These are phyloP conservation scores for Microcebus murinus DNA, from an alignment of 2,113 vertebrate genomes.

Conservation along the genomic window DNA sequence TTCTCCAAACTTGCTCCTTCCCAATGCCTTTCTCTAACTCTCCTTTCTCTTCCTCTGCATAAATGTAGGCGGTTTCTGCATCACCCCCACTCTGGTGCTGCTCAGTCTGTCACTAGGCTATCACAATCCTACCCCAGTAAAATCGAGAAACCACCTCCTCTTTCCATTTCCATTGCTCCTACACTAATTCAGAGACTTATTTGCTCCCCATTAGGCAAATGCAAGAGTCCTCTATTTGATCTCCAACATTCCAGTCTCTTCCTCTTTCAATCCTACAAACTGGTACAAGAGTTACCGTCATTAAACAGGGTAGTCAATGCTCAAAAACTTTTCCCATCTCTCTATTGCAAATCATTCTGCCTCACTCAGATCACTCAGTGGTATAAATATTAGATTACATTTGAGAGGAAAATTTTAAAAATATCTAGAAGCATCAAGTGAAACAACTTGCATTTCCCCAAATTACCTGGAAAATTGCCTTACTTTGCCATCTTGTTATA, in stretches of 20 bases:
- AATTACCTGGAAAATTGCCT: conserved; percentile 55
- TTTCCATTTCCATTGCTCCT: conserved; percentile 14
- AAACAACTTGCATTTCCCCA: conserved; percentile 22
- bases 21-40: neutral
- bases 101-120: neutral
- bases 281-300: neutral
- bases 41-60: neutral
- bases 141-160: conserved; percentile 39
- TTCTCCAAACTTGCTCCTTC: neutral
- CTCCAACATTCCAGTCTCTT: neutral
- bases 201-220: neutral
- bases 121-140: neutral
- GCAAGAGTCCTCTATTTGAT: neutral
- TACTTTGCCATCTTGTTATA: conserved; percentile 38
- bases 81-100: neutral
- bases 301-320: neutral
- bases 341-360: neutral
- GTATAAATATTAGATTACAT: conserved; percentile 43
- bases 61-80: neutral
- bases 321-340: neutral
- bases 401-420: neutral
- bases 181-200: neutral
- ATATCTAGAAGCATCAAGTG: neutral
- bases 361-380: conserved; percentile 8
- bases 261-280: neutral